Evolutionary conservation across 1,140 invertebrate species (phyloP).

Genomic region (Phenacoccus solenopsis): DNA sequence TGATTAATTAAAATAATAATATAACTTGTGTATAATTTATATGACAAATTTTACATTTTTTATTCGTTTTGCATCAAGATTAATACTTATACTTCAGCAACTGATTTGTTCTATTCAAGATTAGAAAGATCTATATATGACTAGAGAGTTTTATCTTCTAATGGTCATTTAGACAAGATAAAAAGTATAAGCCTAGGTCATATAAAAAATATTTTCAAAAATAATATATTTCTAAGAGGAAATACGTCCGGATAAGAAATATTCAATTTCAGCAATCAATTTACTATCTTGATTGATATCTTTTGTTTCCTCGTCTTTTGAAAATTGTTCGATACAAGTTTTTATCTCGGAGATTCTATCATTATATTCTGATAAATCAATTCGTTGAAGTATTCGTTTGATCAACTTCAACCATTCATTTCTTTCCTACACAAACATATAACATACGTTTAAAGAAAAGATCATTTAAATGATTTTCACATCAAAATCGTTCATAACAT

Average conservation of each 20-base stretch:
- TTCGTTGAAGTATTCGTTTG: background rate
- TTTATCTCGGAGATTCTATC: background rate
- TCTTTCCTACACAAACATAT: background rate
- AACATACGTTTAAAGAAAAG: too few species aligned
- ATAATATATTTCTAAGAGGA: background rate
- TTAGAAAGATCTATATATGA: too few species aligned
- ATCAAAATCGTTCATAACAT: background rate
- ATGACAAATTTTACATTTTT: too few species aligned
- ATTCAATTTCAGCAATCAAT: background rate
- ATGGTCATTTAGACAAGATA: too few species aligned
- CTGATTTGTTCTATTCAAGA: too few species aligned
- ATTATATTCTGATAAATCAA: background rate
- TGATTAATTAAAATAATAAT: too few species aligned
- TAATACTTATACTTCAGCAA: too few species aligned
- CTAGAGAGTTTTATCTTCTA: too few species aligned
- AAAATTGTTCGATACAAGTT: background rate
- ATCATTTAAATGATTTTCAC: background rate
- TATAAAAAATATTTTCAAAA: too few species aligned
- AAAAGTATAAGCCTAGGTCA: too few species aligned
- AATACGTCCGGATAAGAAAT: background rate
- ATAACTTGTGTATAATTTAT: too few species aligned
- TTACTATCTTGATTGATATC: background rate
- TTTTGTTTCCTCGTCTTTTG: background rate
- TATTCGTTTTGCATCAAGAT: too few species aligned
- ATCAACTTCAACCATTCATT: background rate